Evolutionary conservation across 2,888 invertebrate genomes (phyloP).

Genomic region (Morinoia aosen): DNA sequence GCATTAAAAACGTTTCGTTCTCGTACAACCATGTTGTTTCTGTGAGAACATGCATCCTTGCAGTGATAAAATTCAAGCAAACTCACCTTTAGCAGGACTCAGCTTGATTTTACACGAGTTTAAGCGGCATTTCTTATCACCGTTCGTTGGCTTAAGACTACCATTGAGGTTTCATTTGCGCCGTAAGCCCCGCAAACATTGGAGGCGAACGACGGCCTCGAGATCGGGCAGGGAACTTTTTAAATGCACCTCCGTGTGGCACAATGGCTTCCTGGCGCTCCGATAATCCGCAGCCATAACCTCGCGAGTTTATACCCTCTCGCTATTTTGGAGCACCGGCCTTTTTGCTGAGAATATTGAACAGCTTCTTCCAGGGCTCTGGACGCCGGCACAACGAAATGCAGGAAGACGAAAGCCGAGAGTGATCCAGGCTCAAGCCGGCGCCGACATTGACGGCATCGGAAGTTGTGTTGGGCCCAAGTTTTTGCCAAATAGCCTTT

Average conservation of each 20-base stretch:
- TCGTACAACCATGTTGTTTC: neutral
- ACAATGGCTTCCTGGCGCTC: neutral
- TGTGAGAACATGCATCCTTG: neutral
- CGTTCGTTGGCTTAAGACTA: neutral
- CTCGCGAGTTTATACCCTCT: slow-evolving; percentile 37
- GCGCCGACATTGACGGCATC: neutral
- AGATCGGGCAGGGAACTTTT: neutral
- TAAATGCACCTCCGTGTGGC: neutral
- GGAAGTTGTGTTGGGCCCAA: neutral
- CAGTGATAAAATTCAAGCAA: neutral
- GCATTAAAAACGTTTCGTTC: neutral
- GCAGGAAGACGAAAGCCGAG: neutral
- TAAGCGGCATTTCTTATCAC: neutral
- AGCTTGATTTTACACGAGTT: neutral
- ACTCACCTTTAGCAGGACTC: neutral
- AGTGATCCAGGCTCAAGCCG: neutral
- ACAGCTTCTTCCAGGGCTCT: neutral
- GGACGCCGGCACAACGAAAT: neutral
- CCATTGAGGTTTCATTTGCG: neutral
- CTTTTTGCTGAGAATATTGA: slow-evolving; percentile 39
- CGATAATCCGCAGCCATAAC: slow-evolving; percentile 30
- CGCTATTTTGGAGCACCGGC: neutral
- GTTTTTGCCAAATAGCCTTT: neutral
- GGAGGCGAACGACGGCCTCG: neutral
- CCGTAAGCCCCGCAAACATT: neutral